Conservation (phyloP, 2,888 invertebrate genomes). For the Hipparchia semele region DNA sequence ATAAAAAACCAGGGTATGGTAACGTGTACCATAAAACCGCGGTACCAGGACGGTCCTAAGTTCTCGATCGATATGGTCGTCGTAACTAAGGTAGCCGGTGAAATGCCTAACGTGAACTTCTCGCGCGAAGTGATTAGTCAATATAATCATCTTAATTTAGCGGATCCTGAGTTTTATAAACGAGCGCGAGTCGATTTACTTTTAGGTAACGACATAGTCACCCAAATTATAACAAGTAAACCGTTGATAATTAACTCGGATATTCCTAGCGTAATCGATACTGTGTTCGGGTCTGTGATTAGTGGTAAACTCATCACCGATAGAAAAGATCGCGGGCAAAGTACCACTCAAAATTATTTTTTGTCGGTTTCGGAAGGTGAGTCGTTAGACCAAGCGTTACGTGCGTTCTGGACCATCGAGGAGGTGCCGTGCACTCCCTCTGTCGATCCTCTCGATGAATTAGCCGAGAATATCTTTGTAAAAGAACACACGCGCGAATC, state of each 20-base stretch:
- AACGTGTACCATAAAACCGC: not conserved
- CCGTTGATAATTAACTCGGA: not conserved
- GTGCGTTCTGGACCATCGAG: not conserved
- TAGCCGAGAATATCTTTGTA: not conserved
- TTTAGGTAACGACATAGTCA: no score
- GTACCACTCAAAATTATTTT: not conserved
- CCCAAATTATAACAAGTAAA: no score
- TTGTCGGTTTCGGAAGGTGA: not conserved
- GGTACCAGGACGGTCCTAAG: not conserved
- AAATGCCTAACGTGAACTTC: not conserved
- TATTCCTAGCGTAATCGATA: not conserved
- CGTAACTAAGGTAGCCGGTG: not conserved
- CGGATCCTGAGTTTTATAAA: no score
- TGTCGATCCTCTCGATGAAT: not conserved
- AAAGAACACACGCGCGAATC: not conserved
- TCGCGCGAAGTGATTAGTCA: not conserved
- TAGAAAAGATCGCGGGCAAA: not conserved
- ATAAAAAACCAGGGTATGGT: not conserved
- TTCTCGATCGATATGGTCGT: not conserved
- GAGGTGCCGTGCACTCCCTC: not conserved
- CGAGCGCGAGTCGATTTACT: no score
- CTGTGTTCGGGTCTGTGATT: not conserved
- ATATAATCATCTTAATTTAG: not conserved
- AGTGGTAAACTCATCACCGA: not conserved
- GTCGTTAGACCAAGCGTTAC: not conserved